These are phyloP conservation scores for Macroglossus sobrinus DNA, from an alignment of 2,113 vertebrate genomes.

Conservation along the genomic window DNA sequence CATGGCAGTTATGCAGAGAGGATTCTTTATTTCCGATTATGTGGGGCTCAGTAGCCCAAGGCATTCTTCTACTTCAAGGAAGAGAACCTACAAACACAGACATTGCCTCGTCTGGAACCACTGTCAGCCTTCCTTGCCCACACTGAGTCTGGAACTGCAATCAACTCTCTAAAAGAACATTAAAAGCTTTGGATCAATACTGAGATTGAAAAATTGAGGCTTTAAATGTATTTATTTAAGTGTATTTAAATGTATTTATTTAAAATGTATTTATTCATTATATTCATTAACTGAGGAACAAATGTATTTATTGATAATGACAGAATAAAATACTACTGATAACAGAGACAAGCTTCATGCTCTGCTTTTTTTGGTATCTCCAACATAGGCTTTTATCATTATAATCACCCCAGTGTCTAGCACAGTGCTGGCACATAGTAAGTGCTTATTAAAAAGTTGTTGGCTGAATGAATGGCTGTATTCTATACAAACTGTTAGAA, in stretches of 20 bases:
- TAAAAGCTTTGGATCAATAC: conserved; percentile 20
- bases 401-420: neutral
- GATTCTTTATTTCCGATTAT: neutral
- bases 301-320: neutral
- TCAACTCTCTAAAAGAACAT: neutral
- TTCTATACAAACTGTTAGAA: neutral
- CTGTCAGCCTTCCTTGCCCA: neutral
- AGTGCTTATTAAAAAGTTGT: neutral
- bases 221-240: no score
- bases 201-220: neutral
- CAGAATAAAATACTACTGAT: neutral
- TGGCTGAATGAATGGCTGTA: neutral
- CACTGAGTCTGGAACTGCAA: neutral
- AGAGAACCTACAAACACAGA: neutral
- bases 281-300: no score
- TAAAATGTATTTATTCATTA: no score
- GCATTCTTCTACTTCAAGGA: neutral
- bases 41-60: neutral
- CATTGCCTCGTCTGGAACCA: neutral
- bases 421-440: neutral
- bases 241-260: no score
- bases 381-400: neutral
- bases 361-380: neutral
- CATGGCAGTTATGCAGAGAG: neutral
- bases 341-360: neutral